Evolutionary conservation across 1,140 invertebrate species (phyloP), one percentile per base, ranked within the genome.

Genomic region (Metopolophium dirhodum): DNA sequence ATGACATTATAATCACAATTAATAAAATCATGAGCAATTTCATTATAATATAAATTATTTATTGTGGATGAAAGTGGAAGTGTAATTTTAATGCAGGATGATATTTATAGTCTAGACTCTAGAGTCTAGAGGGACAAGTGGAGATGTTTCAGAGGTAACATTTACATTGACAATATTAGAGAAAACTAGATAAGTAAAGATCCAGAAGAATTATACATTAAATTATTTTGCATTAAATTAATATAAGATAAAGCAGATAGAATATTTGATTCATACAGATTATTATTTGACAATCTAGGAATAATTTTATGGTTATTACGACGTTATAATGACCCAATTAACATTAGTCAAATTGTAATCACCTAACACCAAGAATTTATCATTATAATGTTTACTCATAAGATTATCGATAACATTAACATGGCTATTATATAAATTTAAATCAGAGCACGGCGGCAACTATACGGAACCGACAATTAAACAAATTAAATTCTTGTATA

Each of bases 101-200:
- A 87, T n/a, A n/a, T n/a, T n/a, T n/a, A n/a, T n/a, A n/a, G n/a
- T n/a, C n/a, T n/a, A n/a, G n/a, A 18, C 49, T 49, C 20, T 87
- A 30, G 20, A 49, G 11, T 87, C 85, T 7, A 87, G 1, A 49
- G 30, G 9, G 9, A 87, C 45, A 87, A 87, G 85, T 3, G 45
- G 30, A 47, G 20, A 23, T 3, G 37, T 23, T 41, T 45, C 82
- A 9, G 41, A 26, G 22, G 7, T 7, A 6, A 85, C 83, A 45
- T 45, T 85, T 11, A 87, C 37, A 45, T 85, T 85, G 2, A 45
- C 7, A 45, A 85, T 85, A 85, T 85, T 85, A 11, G 37, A 85
- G 8, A 85, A 85, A 85, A 85, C 85, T 87, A 49, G 85, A 87
- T 87, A 26, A 87, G 45, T 49, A 87, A 49, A n/a, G 85, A 87